phyloP scores from a whole-genome alignment of 35 echinoderm and acorn worm genomes.

The Holothuria glaberrima region DNA sequence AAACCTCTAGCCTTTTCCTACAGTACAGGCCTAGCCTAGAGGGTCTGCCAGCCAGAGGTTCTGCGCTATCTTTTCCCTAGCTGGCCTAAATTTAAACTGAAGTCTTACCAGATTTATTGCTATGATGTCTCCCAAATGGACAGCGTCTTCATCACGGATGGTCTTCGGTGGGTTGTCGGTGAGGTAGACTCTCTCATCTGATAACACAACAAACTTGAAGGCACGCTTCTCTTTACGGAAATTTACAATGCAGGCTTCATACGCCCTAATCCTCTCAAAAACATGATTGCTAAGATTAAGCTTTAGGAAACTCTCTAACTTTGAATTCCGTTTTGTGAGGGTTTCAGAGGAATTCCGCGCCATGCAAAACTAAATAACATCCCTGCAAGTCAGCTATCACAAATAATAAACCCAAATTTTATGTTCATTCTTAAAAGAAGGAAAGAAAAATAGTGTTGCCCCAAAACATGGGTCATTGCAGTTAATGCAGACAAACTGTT shows the following conservation, averaged over 20 bases:
- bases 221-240: slow-evolving; percentile 85
- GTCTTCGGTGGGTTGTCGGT: slow-evolving; percentile 93
- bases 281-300: slow-evolving; percentile 79
- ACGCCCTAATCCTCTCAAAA: slow-evolving; percentile 77
- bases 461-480: background rate
- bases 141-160: slow-evolving; percentile 81
- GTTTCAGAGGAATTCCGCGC: slow-evolving; percentile 67
- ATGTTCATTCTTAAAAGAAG: no score
- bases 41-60: no score
- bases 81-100: no score
- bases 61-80: no score
- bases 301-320: slow-evolving; percentile 94
- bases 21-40: no score
- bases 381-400: background rate
- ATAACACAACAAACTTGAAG: slow-evolving; percentile 85
- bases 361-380: slow-evolving; percentile 60
- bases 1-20: no score
- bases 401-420: background rate
- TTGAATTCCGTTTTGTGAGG: slow-evolving; percentile 76
- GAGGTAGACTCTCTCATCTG: slow-evolving; percentile 78
- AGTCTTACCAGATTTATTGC: slow-evolving; percentile 84
- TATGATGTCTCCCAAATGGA: slow-evolving; percentile 81
- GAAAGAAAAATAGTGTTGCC: background rate
- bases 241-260: slow-evolving; percentile 91
- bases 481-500: background rate